Evolutionary conservation across 2,888 invertebrate species (phyloP).

Genomic region (Eristalis arbustorum): DNA sequence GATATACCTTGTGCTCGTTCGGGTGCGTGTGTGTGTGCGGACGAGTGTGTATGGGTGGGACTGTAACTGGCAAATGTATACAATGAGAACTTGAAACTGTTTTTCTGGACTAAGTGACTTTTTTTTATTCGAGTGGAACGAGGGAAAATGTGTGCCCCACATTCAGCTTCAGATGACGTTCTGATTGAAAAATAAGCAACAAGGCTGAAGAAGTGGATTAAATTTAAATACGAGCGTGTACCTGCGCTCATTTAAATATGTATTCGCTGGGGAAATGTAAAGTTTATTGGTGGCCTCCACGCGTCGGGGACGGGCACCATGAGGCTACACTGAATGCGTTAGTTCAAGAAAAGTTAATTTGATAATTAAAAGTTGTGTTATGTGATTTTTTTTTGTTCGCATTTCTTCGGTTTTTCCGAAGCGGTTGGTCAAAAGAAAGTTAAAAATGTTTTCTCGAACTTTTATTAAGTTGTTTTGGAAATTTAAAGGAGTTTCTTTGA

Average conservation of each 20-base stretch:
- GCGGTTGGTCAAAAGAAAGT: background rate
- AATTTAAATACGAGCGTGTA: background rate
- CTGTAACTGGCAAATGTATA: conserved; percentile 6
- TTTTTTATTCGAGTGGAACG: conserved; percentile 41
- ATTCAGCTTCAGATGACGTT: conserved; percentile 63
- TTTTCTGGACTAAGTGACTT: conserved; percentile 65
- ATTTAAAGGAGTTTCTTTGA: too few species aligned
- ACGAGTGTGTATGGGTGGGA: conserved; percentile 27
- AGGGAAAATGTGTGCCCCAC: conserved; percentile 54
- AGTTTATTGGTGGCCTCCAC: background rate
- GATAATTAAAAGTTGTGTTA: conserved; percentile 52
- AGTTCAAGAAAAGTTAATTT: conserved; percentile 37
- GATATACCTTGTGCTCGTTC: background rate
- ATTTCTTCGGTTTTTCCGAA: background rate
- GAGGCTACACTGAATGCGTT: conserved; percentile 4
- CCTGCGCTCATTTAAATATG: background rate
- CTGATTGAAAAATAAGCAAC: conserved; percentile 35
- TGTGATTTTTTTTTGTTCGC: background rate
- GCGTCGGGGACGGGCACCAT: background rate
- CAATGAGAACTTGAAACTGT: conserved; percentile 68
- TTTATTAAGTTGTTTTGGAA: too few species aligned
- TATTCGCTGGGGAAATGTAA: background rate
- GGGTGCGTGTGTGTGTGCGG: background rate
- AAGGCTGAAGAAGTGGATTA: background rate
- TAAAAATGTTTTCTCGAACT: background rate